Conservation (phyloP, 2,113 vertebrate species). For the Malurus alboscapulatus region DNA sequence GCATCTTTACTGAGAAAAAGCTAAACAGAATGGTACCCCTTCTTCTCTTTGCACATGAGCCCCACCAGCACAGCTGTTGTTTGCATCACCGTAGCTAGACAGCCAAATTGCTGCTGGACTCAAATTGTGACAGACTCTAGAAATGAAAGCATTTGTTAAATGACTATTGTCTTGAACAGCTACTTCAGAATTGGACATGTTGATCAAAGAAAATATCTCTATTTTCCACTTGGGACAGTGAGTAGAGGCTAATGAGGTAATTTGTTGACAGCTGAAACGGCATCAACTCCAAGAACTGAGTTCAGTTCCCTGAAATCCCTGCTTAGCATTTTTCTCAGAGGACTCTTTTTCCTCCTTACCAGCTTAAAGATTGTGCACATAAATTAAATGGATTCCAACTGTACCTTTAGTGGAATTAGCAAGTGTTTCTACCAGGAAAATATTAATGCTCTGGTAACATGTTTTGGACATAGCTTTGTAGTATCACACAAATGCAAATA, state of each 20-base stretch:
- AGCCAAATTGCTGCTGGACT: conserved; percentile 6
- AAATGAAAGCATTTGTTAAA: conserved; percentile 43
- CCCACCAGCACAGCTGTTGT: not conserved
- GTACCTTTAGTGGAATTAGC: not conserved
- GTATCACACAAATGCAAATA: not conserved
- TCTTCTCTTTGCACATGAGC: not conserved
- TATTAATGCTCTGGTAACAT: not conserved
- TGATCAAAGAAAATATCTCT: conserved; percentile 8
- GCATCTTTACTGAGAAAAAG: not conserved
- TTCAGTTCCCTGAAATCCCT: not conserved
- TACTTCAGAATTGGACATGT: not conserved
- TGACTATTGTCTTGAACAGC: not conserved
- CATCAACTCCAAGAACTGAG: not conserved
- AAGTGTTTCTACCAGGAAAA: not conserved
- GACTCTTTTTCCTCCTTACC: not conserved
- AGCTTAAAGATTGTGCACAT: not conserved
- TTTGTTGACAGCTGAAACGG: not conserved
- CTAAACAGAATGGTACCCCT: not conserved
- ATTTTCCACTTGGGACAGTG: not conserved
- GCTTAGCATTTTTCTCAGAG: not conserved
- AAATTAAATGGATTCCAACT: not conserved
- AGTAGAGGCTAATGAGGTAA: not conserved
- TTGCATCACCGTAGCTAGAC: not conserved
- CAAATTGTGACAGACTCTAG: not conserved
- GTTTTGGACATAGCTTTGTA: not conserved